phyloP scores from a whole-genome alignment of 2,888 invertebrate genomes.

The Trilocha varians region DNA sequence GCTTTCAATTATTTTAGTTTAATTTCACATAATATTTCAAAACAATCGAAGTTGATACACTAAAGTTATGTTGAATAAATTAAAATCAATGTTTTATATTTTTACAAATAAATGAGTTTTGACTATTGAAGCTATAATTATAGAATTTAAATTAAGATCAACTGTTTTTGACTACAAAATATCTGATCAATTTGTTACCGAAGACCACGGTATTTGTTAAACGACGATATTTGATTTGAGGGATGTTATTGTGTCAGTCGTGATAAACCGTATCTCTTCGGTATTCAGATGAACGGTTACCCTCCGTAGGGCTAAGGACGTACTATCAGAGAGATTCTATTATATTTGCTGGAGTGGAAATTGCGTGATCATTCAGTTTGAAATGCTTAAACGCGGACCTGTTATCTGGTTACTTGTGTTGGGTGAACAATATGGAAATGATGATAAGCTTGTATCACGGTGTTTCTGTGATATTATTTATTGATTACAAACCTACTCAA shows the following conservation, averaged over 20 bases:
- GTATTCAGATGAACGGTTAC: slow-evolving; percentile 43
- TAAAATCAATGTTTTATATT: too few relatives aligned
- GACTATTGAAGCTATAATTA: too few relatives aligned
- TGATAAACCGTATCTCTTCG: slow-evolving; percentile 51
- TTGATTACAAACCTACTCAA: too few relatives aligned
- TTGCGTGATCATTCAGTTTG: slow-evolving; percentile 33
- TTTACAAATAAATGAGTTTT: too few relatives aligned
- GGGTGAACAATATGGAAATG: neutral
- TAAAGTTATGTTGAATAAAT: too few relatives aligned
- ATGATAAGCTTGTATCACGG: neutral
- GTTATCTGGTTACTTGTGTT: slow-evolving; percentile 10
- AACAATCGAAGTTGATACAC: too few relatives aligned
- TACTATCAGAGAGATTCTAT: slow-evolving; percentile 26
- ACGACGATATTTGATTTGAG: slow-evolving; percentile 22
- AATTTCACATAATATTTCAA: too few relatives aligned
- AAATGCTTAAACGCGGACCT: slow-evolving; percentile 25
- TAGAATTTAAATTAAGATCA: too few relatives aligned
- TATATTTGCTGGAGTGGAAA: slow-evolving; percentile 44
- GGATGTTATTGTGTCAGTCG: slow-evolving; percentile 30
- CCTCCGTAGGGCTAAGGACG: slow-evolving; percentile 26
- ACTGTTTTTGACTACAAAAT: too few relatives aligned
- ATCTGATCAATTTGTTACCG: too few relatives aligned
- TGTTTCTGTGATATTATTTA: too few relatives aligned
- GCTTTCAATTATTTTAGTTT: too few relatives aligned
- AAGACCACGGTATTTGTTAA: neutral